Base-by-base conservation (phyloP, 2,888 invertebrate genomes). In the Pilophorus perplexus region DNA sequence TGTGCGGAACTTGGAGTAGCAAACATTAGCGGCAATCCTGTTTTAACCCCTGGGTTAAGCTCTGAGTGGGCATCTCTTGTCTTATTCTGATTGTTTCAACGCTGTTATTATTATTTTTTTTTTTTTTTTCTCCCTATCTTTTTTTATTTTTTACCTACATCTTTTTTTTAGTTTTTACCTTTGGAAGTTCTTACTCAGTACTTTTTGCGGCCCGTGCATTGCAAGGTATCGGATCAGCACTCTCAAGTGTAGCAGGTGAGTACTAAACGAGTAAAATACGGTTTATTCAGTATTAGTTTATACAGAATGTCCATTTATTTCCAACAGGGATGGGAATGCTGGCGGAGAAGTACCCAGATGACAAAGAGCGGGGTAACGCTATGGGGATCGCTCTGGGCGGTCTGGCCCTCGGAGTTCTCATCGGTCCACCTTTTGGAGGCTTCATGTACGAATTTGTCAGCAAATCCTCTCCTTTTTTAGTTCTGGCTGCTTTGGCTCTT, bases 311-410 rank as follows among this genome's bases (percentile, higher is more conserved):
- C 12, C 37, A 37, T 37, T 8, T 37, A 23, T n/a, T n/a, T n/a
- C n/a, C n/a, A n/a, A n/a, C 66, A 87, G 87, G 99, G 4, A 98
- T 99, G 98, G 99, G 98, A 25, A 98, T 99, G 98, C 79, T 99
- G 75, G 99, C 99, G 0, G 95, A 96, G 76, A 83, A 93, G 23
- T 99, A 96, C 76, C 94, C 97, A 0, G 96, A 99, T 73, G 98
- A 99, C 76, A 90, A 94, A 78, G 98, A 99, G 77, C 84, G 99
- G 66, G 98, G 98, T 22, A 95, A 96, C 78, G 98, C 97, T 0
- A 99, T 99, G 98, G 98, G 97, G 1, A 90, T 99, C 67, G 99
- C 98, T 0, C 80, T 99, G 1, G 98, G 99, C 8, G 99, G 99
- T 0, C 78, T 99, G 59, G 98, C 98, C 0, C 80, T 99, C 23